Evolutionary conservation across 2,113 vertebrate species (phyloP).

Genomic region (Hippocampus guttulatus): DNA sequence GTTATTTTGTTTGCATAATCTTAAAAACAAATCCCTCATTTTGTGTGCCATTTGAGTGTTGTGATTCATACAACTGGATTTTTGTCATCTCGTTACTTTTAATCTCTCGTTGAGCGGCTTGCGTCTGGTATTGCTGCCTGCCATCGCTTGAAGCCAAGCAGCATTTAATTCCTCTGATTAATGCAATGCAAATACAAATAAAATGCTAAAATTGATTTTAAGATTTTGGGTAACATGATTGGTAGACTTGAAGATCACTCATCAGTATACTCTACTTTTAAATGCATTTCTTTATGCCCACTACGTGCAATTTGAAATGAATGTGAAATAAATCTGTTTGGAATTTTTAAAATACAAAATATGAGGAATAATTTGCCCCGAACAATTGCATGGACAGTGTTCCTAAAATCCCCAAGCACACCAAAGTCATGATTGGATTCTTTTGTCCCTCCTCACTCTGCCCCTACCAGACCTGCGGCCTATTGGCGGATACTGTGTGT

Average conservation of each 20-base stretch:
- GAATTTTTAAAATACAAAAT: not conserved
- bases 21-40: constrained; percentile 6
- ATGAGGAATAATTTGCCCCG: not conserved
- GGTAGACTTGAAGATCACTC: not conserved
- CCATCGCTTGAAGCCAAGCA: not conserved
- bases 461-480: not conserved
- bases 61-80: not conserved
- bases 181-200: constrained; percentile 6
- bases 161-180: constrained; percentile 3
- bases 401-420: constrained; percentile 7
- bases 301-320: not conserved
- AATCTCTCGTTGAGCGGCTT: constrained; percentile 9
- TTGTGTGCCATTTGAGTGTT: constrained; percentile 1
- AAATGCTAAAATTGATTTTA: not conserved
- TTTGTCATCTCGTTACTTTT: constrained; percentile 7
- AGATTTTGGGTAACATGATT: not conserved
- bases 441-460: constrained; percentile 31
- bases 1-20: constrained; percentile 21
- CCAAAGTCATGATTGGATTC: not conserved
- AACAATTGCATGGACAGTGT: not conserved
- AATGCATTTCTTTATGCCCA: not conserved
- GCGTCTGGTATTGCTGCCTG: not conserved
- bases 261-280: not conserved
- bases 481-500: constrained; percentile 6
- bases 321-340: not conserved